A percentile compares a stretch with the other conserved stretches of the same genome.
phyloP scores from a whole-genome alignment of 2,113 vertebrate species.

The Oxyura jamaicensis region DNA sequence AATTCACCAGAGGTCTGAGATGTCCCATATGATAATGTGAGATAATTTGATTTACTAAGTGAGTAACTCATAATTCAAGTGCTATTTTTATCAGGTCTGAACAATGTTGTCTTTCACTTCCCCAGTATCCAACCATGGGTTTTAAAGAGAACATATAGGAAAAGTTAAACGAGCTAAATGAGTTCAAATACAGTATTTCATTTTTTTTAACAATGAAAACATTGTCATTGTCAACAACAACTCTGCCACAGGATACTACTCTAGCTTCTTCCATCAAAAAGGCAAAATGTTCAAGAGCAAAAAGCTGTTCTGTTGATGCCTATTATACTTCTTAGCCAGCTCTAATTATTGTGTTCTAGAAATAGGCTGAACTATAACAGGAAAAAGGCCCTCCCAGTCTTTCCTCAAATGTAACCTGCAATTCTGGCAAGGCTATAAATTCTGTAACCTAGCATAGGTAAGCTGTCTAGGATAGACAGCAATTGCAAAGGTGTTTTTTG shows the following conservation, averaged over 20 bases:
- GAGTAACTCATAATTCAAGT: neutral
- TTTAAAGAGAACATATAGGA: neutral
- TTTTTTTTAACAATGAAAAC: neutral
- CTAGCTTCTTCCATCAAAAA: neutral
- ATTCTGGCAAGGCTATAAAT: neutral
- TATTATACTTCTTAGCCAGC: neutral
- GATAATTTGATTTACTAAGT: neutral
- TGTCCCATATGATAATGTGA: neutral
- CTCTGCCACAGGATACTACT: neutral
- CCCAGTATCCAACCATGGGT: neutral
- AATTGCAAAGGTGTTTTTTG: neutral
- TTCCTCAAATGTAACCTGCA: neutral
- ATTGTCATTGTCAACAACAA: neutral
- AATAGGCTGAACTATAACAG: neutral
- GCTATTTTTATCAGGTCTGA: neutral
- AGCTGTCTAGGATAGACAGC: neutral
- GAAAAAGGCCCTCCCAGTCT: neutral
- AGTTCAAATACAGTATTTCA: neutral
- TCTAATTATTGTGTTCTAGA: neutral
- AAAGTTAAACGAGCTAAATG: neutral
- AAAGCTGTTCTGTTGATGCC: neutral
- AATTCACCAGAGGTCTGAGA: neutral
- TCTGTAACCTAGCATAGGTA: neutral
- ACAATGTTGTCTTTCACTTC: neutral
- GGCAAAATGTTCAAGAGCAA: neutral